Conservation (phyloP, 1,140 invertebrate species). For the Maniola jurtina region DNA sequence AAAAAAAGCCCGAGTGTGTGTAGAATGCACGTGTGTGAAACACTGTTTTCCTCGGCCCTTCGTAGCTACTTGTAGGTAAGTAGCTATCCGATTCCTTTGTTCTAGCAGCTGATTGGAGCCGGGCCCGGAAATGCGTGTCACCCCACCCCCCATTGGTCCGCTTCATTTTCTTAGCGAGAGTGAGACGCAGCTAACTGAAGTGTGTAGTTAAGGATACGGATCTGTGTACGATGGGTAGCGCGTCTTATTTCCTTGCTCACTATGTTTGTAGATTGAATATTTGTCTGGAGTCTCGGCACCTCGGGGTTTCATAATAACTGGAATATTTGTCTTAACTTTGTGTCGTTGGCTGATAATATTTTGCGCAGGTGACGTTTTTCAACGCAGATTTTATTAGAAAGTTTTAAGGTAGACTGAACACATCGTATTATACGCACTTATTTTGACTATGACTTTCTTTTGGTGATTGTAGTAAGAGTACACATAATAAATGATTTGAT, state of each 20-base stretch:
- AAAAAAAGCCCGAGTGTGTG: conserved; percentile 57
- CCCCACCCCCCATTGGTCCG: conserved; percentile 77
- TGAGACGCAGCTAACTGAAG: conserved; percentile 68
- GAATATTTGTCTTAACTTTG: no score
- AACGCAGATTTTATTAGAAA: no score
- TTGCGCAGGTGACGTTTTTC: no score
- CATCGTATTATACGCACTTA: no score
- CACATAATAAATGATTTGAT: no score
- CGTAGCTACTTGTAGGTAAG: conserved; percentile 75
- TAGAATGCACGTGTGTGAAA: conserved; percentile 55
- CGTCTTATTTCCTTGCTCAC: conserved; percentile 57
- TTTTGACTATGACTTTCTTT: conserved; percentile 1
- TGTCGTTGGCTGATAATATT: no score
- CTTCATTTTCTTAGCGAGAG: conserved; percentile 77
- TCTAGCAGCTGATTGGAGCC: conserved; percentile 78
- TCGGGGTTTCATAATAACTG: no score
- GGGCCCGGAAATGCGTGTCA: conserved; percentile 77
- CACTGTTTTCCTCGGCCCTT: conserved; percentile 58
- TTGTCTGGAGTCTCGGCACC: not conserved
- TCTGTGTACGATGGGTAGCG: conserved; percentile 66
- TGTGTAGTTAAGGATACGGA: conserved; percentile 72
- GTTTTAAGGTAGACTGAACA: no score
- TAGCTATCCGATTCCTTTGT: conserved; percentile 77
- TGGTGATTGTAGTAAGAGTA: conserved; percentile 27
- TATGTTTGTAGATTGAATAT: conserved; percentile 37